Evolutionary conservation across 2,113 vertebrate genomes (phyloP).

Genomic region (Serinus canaria): DNA sequence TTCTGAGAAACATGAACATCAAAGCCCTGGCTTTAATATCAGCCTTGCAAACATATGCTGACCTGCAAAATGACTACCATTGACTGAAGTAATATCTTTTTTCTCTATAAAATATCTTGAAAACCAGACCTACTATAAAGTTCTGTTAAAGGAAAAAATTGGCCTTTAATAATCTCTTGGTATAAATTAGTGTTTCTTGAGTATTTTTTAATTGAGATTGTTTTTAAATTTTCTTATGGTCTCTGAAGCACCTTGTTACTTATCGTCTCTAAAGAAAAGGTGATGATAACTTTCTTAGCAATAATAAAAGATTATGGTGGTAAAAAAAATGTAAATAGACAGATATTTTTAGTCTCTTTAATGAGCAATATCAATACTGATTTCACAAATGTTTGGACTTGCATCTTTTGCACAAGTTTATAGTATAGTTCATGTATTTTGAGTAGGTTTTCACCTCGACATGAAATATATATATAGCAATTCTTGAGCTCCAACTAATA

Average conservation of each 20-base stretch:
- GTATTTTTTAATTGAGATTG: not conserved
- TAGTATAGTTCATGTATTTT: not conserved
- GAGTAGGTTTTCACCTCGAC: not conserved
- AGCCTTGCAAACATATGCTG: not conserved
- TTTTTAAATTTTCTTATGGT: not conserved
- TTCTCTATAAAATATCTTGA: not conserved
- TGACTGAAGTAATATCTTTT: not conserved
- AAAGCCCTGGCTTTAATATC: not conserved
- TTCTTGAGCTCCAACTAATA: not conserved
- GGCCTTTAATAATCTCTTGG: fast-evolving
- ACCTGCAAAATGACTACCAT: not conserved
- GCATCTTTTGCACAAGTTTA: not conserved
- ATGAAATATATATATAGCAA: not conserved
- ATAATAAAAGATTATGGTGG: not conserved
- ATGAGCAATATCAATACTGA: not conserved
- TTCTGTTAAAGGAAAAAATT: not conserved
- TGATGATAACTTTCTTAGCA: not conserved
- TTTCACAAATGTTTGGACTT: not conserved
- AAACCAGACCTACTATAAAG: not conserved
- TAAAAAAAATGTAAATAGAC: not conserved
- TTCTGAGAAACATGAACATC: not conserved
- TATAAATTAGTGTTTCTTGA: not conserved
- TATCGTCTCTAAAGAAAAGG: not conserved
- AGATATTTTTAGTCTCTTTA: not conserved
- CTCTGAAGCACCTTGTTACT: not conserved